These are phyloP conservation scores for Pyrrhia umbra DNA, from an alignment of 2,888 invertebrate genomes.

Conservation along the genomic window DNA sequence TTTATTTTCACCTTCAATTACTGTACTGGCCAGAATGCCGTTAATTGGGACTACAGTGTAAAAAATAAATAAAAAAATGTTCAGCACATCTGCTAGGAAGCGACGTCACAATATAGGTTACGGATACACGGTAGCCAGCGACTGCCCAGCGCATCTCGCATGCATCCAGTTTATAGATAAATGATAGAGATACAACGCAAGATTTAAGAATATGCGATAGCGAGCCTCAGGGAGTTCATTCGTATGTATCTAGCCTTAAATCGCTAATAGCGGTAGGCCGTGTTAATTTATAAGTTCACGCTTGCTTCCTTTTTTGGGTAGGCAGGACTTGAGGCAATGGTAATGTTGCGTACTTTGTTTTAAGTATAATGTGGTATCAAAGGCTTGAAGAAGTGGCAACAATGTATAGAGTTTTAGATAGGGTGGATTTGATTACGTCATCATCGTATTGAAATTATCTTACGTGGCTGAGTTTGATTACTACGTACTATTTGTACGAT, in stretches of 20 bases:
- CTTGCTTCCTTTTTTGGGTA: constrained; percentile 50
- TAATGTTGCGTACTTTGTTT: constrained; percentile 21
- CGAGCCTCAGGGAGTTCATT: constrained; percentile 57
- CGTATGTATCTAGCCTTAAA: constrained; percentile 62
- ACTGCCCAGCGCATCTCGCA: constrained; percentile 53
- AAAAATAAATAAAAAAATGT: constrained; percentile 36
- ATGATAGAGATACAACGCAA: constrained; percentile 73
- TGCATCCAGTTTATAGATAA: constrained; percentile 77
- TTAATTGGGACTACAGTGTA: background rate
- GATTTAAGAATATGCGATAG: constrained; percentile 76
- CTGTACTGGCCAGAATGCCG: background rate
- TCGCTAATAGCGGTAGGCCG: constrained; percentile 54
- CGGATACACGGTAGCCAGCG: constrained; percentile 57
- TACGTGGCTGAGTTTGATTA: background rate
- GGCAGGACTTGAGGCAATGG: constrained; percentile 28
- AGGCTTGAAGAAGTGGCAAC: constrained; percentile 21
- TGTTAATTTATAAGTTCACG: constrained; percentile 57
- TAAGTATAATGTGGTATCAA: constrained; percentile 11
- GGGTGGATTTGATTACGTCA: background rate
- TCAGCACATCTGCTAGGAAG: constrained; percentile 49
- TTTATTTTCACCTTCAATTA: background rate
- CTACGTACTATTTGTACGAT: too few relatives aligned
- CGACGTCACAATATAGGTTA: constrained; percentile 64
- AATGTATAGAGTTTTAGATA: constrained; percentile 15
- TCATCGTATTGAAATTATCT: background rate